Evolutionary conservation across 1,140 invertebrate species (phyloP).

Genomic region (Anastrepha ludens): DNA sequence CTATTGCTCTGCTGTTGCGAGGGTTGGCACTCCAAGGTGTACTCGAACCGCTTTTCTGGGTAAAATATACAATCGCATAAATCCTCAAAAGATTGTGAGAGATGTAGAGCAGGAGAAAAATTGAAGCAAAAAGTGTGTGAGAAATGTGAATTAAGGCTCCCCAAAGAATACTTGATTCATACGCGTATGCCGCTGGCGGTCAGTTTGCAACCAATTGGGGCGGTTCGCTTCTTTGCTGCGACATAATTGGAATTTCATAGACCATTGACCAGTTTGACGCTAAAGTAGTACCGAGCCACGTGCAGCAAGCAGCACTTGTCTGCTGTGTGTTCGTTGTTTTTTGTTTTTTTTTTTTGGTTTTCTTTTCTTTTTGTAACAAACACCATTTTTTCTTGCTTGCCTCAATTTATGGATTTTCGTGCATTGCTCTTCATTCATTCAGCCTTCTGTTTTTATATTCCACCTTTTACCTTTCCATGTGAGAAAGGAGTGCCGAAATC

Average conservation of each 20-base stretch:
- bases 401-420: neutral
- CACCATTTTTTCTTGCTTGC: neutral
- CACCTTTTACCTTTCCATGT: neutral
- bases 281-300: neutral
- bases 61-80: slow-evolving; percentile 48
- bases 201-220: slow-evolving; percentile 6
- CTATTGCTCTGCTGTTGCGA: neutral
- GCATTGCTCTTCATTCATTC: neutral
- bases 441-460: neutral
- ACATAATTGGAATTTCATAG: slow-evolving; percentile 72
- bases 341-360: no score
- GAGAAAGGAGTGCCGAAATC: neutral
- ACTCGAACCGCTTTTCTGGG: neutral
- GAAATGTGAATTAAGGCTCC: neutral
- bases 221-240: slow-evolving; percentile 12
- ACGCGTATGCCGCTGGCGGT: slow-evolving; percentile 4
- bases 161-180: slow-evolving; percentile 22
- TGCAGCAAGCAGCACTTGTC: neutral
- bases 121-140: neutral
- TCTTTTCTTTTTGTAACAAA: no score
- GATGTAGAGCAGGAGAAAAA: neutral
- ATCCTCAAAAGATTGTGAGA: slow-evolving; percentile 25
- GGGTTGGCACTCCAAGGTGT: slow-evolving; percentile 19
- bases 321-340: neutral
- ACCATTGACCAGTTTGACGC: slow-evolving; percentile 67